Evolutionary conservation across 35 echinoderm and acorn worm species (phyloP).

Genomic region (Ophioderma brevispina): DNA sequence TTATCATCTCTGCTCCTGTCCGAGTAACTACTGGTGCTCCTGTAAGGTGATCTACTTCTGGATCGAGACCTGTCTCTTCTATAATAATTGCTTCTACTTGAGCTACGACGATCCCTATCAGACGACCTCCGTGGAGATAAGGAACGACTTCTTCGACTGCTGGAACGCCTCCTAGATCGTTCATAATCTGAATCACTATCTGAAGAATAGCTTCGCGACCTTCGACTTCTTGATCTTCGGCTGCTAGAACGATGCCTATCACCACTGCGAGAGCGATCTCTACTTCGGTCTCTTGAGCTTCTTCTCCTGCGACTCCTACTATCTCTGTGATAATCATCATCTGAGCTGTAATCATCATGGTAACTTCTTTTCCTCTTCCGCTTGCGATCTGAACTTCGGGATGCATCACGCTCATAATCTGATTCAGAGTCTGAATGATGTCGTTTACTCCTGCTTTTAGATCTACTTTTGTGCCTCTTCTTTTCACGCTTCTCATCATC

Average conservation of each 20-base stretch:
- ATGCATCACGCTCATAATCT: conserved; percentile 64
- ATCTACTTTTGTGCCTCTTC: conserved; percentile 35
- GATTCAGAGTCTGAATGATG: conserved; percentile 30
- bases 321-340: conserved; percentile 74
- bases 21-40: background rate
- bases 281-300: conserved; percentile 29
- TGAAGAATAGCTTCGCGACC: conserved; percentile 52
- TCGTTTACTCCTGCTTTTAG: conserved; percentile 23
- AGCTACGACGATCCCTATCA: conserved; percentile 42
- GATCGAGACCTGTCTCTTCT: conserved; percentile 65
- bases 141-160: conserved; percentile 66
- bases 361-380: conserved; percentile 49
- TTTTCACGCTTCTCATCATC: conserved; percentile 25
- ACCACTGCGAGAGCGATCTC: conserved; percentile 46
- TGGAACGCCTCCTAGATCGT: conserved; percentile 51
- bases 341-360: conserved; percentile 73
- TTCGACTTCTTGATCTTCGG: conserved; percentile 51
- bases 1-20: conserved; percentile 30
- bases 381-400: conserved; percentile 55
- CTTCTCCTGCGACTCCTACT: conserved; percentile 60
- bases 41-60: conserved; percentile 62
- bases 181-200: conserved; percentile 52
- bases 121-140: conserved; percentile 41
- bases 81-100: conserved; percentile 62
- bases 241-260: conserved; percentile 44